Evolutionary conservation across 2,888 invertebrate genomes (phyloP), one percentile per base, ranked within the genome.

Genomic region (Psylliodes chrysocephalus): DNA sequence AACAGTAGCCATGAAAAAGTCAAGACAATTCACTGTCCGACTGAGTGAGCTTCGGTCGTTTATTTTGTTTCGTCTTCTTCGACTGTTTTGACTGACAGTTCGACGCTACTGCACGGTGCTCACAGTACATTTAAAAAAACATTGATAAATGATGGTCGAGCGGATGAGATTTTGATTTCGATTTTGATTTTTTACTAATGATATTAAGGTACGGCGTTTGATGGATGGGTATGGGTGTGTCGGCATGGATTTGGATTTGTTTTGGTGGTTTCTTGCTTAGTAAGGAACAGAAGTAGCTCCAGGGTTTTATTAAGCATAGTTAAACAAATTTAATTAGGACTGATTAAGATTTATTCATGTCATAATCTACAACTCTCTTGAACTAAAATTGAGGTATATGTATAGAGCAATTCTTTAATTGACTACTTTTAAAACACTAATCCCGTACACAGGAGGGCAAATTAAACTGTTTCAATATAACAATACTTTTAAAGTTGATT

Each of bases 41-140:
- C 68, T n/a, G 68, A 22, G 70, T 56, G 51, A 56, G 57, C 52
- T 57, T 53, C 63, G 54, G 64, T 55, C 69, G 69, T 71, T 71
- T 69, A 65, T 71, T 71, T 68, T 35, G 60, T 64, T 49, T 62
- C 67, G 69, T 70, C 72, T 67, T 69, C 71, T 72, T 72, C 73
- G 75, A 77, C 75, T 76, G 75, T 70, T 72, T 71, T 73, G 75
- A 77, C 75, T 76, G 76, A 76, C 76, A 75, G 67, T 70, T 73
- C 70, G 75, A 75, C 72, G 75, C 74, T 76, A 75, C 75, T 70
- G 72, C 69, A 47, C 59, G 44, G 60, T 61, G 64, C 63, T 46
- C 42, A 57, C 54, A n/a, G 38, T 52, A 47, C 46, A n/a, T 46
- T 55, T 61, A 62, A 66, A 70, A 66, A 64, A 69, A 69, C 61